Conservation (phyloP, 2,797 vertebrate genomes). For the Liasis olivaceus region DNA sequence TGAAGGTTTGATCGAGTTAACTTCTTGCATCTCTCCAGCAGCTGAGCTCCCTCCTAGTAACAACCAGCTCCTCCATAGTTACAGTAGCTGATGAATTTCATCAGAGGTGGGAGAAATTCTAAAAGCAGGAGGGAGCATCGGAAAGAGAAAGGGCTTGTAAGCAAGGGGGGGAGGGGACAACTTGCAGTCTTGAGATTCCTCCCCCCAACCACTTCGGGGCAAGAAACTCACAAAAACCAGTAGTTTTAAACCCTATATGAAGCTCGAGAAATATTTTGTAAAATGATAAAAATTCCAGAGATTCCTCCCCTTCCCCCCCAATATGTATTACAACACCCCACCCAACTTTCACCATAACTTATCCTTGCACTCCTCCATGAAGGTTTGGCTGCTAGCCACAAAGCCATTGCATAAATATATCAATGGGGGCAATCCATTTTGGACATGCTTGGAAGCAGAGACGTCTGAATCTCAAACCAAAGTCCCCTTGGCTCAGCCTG, state of each 20-base stretch:
- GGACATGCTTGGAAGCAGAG: not conserved
- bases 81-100: not conserved
- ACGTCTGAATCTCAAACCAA: not conserved
- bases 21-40: not conserved
- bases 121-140: not conserved
- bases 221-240: not conserved
- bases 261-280: not conserved
- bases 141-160: not conserved
- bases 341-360: not conserved
- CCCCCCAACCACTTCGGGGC: not conserved
- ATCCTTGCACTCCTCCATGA: not conserved
- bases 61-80: conserved; percentile 18
- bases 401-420: not conserved
- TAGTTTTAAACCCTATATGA: not conserved
- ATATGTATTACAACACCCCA: not conserved
- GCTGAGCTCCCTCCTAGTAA: conserved; percentile 22
- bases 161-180: not conserved
- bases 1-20: conserved; percentile 7
- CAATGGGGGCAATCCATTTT: not conserved
- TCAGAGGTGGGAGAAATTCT: not conserved
- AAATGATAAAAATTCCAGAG: not conserved
- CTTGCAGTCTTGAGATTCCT: not conserved
- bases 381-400: not conserved
- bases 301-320: not conserved
- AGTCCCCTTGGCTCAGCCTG: not conserved